These are phyloP conservation scores for Lasioglossum lativentre DNA, from an alignment of 2,888 invertebrate genomes.

Conservation along the genomic window DNA sequence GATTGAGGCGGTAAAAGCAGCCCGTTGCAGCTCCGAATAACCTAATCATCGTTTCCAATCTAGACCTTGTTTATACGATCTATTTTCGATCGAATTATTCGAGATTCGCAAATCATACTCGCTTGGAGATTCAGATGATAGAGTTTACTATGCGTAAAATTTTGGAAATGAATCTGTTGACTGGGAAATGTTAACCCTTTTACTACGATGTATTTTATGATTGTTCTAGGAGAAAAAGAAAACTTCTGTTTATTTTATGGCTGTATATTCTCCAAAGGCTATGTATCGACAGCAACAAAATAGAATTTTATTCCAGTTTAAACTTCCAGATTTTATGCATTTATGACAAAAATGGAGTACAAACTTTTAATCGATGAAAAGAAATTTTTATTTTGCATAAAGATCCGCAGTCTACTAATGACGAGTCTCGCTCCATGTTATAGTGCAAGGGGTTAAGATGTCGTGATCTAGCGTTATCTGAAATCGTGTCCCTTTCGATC, in stretches of 20 bases:
- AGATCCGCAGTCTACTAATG: neutral
- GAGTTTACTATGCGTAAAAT: neutral
- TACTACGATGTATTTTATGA: too few species aligned
- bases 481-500: conserved; percentile 51
- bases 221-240: too few species aligned
- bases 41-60: neutral
- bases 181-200: neutral
- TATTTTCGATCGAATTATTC: neutral
- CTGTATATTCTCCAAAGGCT: too few species aligned
- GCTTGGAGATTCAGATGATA: neutral
- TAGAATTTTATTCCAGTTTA: too few species aligned
- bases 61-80: neutral
- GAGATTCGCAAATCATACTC: neutral
- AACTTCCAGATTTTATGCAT: too few species aligned
- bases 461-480: neutral
- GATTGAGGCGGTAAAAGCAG: neutral
- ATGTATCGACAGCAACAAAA: too few species aligned
- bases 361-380: neutral
- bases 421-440: too few species aligned
- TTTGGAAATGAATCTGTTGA: neutral
- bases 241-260: too few species aligned
- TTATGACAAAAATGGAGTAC: too few species aligned
- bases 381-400: neutral
- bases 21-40: neutral
- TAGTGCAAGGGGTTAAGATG: too few species aligned